Evolutionary conservation across 1,140 invertebrate genomes (phyloP), one percentile per base, ranked within the genome.

Genomic region (Drosophila truncata): DNA sequence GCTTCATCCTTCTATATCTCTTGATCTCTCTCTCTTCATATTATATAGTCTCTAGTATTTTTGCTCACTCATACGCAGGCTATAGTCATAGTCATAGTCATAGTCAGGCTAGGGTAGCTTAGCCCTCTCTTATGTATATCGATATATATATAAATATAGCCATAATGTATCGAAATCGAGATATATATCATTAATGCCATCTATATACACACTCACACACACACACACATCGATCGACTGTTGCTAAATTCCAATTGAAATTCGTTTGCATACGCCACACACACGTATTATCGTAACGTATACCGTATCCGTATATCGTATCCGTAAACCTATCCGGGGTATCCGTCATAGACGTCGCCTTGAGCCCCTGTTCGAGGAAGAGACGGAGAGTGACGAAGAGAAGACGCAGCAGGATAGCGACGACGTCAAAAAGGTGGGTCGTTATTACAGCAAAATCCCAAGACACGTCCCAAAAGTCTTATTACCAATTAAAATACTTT

Each of bases 361-460:
- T 91, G 95, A 96, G 88, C 95, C 95, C 42, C 93, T 96, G 42
- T 94, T 95, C 71, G 95, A 96, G 93, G 95, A 96, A 93, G 95
- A 96, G 67, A 93, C 92, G 42, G 92, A 93, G 74, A 93, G 92
- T 78, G 92, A 93, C 63, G 92, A 93, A 80, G 91, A 92, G 77
- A 92, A 92, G 73, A 92, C 91, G 20, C 91, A 92, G 46, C 91
- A 92, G 78, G 91, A 92, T 61, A 92, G 91, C 86, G 91, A 92
- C 78, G 91, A 92, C 77, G 75, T 92, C 71, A 92, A 92, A 92
- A 92, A 92, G 91, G 91, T 92, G 91, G 91, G 91, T 92, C 91
- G 81, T 84, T 84, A 77, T 91, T 91, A 91, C 86, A 90, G 80
- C 65, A 87, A 87, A 82, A 55, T 14, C 47, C 49, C 46, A 37